A percentile compares a stretch with the other conserved stretches of the same genome.
These are phyloP conservation scores for Ectobius pallidus DNA, from an alignment of 2,888 invertebrate genomes.

Conservation along the genomic window DNA sequence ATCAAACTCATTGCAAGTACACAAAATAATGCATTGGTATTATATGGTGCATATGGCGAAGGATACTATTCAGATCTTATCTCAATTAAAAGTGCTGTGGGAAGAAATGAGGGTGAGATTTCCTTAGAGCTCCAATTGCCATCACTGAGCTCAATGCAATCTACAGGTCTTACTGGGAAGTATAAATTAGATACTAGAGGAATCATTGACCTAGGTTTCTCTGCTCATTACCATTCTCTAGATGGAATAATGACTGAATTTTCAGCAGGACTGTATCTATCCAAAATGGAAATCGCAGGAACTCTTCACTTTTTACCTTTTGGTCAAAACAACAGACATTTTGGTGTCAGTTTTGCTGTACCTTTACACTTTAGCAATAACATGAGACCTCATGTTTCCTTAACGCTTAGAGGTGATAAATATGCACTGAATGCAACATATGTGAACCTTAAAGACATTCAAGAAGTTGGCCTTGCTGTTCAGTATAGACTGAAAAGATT, in stretches of 20 bases:
- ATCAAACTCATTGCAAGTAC: constrained; percentile 18
- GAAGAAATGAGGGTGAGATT: no score
- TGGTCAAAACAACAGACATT: no score
- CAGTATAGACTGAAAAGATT: constrained; percentile 32
- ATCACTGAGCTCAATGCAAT: constrained; percentile 16
- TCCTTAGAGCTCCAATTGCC: no score
- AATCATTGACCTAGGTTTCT: background rate
- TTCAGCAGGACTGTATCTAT: no score
- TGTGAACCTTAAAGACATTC: constrained; percentile 18
- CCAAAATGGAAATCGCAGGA: no score
- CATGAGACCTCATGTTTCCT: constrained; percentile 32
- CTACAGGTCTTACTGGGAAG: constrained; percentile 14
- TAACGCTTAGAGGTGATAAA: constrained; percentile 35
- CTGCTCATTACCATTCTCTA: constrained; percentile 20
- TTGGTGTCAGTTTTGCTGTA: no score
- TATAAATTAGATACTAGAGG: constrained; percentile 1
- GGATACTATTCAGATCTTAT: no score
- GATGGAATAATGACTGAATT: constrained; percentile 2
- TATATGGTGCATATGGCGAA: constrained; percentile 30
- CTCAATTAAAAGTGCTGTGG: no score
- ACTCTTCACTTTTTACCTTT: no score
- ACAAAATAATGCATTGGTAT: constrained; percentile 16
- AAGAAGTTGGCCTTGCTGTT: constrained; percentile 32
- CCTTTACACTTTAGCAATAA: constrained; percentile 33
- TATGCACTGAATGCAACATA: constrained; percentile 36